Conservation (phyloP, 2,888 invertebrate species). For the Drosophila pseudotalamancana region DNA sequence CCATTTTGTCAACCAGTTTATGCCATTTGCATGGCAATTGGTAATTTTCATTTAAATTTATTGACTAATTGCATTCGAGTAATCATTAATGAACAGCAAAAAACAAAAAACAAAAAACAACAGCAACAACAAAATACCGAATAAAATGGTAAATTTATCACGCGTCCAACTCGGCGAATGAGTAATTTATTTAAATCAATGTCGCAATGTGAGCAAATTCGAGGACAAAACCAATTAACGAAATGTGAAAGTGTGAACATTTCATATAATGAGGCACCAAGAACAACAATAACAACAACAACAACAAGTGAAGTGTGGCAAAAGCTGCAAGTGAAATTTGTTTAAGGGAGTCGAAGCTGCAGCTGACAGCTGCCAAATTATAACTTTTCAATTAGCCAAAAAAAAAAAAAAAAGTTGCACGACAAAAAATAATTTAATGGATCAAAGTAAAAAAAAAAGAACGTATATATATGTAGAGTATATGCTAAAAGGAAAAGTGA, state of each 20-base stretch:
- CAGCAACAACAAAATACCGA: conserved; percentile 51
- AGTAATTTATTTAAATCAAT: conserved; percentile 59
- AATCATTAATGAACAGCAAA: conserved; percentile 62
- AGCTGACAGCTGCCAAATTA: conserved; percentile 4
- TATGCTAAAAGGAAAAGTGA: conserved; percentile 2
- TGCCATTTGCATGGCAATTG: conserved; percentile 68
- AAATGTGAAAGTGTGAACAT: conserved; percentile 16
- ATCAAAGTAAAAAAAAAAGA: too few species aligned
- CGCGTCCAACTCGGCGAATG: conserved; percentile 21
- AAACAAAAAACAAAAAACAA: background rate
- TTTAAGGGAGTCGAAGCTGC: background rate
- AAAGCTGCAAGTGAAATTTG: conserved; percentile 31
- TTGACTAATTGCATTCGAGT: conserved; percentile 75
- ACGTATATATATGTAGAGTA: too few species aligned
- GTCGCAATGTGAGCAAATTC: conserved; percentile 32
- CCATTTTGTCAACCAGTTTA: conserved; percentile 36
- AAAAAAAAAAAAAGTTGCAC: too few species aligned
- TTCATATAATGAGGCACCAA: conserved; percentile 4
- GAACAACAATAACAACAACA: background rate
- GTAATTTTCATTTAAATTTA: conserved; percentile 72
- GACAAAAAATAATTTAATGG: conserved; percentile 34
- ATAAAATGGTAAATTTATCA: conserved; percentile 74
- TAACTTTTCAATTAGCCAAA: conserved; percentile 64
- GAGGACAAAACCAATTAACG: conserved; percentile 3
- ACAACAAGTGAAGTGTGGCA: background rate